phyloP scores from a whole-genome alignment of 2,888 invertebrate species.

The Drosophila percnosoma region DNA sequence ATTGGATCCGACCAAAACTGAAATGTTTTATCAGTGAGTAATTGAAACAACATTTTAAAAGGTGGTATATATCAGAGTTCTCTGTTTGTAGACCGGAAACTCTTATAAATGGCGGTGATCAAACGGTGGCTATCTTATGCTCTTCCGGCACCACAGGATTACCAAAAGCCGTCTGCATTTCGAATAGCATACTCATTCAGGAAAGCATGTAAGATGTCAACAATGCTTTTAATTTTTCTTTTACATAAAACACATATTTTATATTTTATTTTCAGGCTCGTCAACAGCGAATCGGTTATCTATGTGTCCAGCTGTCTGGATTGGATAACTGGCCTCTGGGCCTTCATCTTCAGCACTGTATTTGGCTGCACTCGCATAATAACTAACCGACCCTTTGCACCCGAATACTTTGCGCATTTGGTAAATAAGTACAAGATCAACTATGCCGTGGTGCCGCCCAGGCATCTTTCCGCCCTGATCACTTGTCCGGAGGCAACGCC shows the following conservation, averaged over 20 bases:
- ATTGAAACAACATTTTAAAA: neutral
- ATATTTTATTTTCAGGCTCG: conserved; percentile 31
- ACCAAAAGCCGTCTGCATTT: conserved; percentile 76
- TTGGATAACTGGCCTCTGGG: conserved; percentile 68
- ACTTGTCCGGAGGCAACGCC: conserved; percentile 54
- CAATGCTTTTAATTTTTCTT: neutral
- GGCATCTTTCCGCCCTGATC: conserved; percentile 63
- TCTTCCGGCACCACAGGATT: conserved; percentile 80
- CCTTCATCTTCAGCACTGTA: conserved; percentile 54
- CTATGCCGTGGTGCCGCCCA: conserved; percentile 61
- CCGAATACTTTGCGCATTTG: conserved; percentile 67
- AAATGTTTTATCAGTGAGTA: conserved; percentile 59
- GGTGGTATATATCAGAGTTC: neutral
- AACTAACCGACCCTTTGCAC: conserved; percentile 61
- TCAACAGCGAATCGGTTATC: conserved; percentile 49
- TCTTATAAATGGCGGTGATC: conserved; percentile 58
- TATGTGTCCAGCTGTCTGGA: conserved; percentile 67
- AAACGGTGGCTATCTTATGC: conserved; percentile 72
- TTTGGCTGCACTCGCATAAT: conserved; percentile 66
- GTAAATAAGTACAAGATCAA: conserved; percentile 73
- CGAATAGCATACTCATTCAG: conserved; percentile 55
- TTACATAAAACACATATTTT: neutral
- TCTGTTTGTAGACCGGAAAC: conserved; percentile 49
- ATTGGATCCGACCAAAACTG: conserved; percentile 57
- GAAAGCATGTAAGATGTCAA: conserved; percentile 43